These are phyloP conservation scores for Thymelicus sylvestris DNA, from an alignment of 2,888 invertebrate genomes.

Conservation along the genomic window DNA sequence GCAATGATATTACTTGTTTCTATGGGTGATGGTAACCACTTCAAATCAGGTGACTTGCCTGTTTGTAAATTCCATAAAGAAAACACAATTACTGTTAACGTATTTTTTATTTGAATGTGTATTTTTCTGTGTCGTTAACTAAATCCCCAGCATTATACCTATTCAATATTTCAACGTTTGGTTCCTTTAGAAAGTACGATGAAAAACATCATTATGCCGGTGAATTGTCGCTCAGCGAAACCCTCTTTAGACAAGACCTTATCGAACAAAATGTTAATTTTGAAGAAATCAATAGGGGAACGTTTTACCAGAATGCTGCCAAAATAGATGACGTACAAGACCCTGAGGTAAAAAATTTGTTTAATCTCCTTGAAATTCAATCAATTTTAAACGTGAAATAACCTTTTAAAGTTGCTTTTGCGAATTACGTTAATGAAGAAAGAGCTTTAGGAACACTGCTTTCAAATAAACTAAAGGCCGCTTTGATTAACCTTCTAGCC, in stretches of 20 bases:
- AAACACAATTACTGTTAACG: background rate
- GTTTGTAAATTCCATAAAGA: background rate
- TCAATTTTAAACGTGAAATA: slow-evolving; percentile 9
- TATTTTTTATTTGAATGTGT: background rate
- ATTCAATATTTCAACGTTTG: slow-evolving; percentile 29
- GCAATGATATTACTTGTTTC: too few species aligned
- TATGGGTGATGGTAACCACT: too few species aligned
- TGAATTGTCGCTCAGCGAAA: slow-evolving; percentile 62
- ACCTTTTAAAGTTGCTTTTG: background rate
- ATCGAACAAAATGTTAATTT: slow-evolving; percentile 61
- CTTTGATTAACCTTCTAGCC: background rate
- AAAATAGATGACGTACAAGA: slow-evolving; percentile 66
- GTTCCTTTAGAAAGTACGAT: slow-evolving; percentile 57
- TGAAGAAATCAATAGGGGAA: slow-evolving; percentile 68
- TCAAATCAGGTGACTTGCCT: too few species aligned
- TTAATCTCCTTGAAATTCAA: slow-evolving; percentile 6
- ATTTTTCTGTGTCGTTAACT: background rate
- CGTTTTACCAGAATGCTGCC: slow-evolving; percentile 64
- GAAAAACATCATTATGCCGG: slow-evolving; percentile 60
- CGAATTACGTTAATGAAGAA: background rate
- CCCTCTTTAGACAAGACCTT: slow-evolving; percentile 59
- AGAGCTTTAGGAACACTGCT: background rate
- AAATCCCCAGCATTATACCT: background rate
- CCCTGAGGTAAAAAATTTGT: slow-evolving; percentile 57
- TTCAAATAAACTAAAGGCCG: background rate